Percentiles rank a stretch among this genome's conserved stretches.
Evolutionary conservation across 1,140 invertebrate genomes (phyloP).

Genomic region (Druon quercuslanigerum): DNA sequence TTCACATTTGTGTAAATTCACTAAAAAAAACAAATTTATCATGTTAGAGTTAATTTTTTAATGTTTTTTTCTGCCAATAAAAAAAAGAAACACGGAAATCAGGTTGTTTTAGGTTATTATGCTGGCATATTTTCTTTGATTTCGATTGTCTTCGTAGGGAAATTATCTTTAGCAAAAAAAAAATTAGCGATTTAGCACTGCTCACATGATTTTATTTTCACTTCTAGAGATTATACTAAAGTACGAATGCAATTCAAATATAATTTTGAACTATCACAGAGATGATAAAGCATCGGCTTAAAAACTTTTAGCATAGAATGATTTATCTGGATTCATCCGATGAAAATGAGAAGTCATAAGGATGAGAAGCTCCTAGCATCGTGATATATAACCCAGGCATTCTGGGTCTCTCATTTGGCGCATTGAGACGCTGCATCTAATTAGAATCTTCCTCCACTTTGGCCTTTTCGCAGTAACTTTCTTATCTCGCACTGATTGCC

Average conservation of each 20-base stretch:
- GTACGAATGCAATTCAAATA: not conserved
- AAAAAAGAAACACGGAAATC: too few species aligned
- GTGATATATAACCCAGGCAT: not conserved
- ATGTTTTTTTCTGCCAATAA: too few species aligned
- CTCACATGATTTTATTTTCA: too few species aligned
- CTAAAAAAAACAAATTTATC: too few species aligned
- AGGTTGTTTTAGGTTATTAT: too few species aligned
- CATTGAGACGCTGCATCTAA: conserved; percentile 44
- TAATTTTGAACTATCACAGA: not conserved
- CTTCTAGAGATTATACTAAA: not conserved
- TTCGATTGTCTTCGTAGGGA: too few species aligned
- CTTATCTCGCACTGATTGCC: conserved; percentile 23
- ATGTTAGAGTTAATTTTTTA: too few species aligned
- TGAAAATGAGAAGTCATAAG: conserved; percentile 14
- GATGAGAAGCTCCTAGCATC: conserved; percentile 16
- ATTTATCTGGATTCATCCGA: conserved; percentile 1
- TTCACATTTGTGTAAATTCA: too few species aligned
- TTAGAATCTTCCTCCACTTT: conserved; percentile 41
- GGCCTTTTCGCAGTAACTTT: conserved; percentile 32
- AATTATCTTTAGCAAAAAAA: too few species aligned
- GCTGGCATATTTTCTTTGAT: too few species aligned
- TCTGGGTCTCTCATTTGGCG: conserved; percentile 35
- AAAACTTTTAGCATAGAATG: conserved; percentile 2
- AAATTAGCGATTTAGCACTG: too few species aligned
- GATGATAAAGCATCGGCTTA: conserved; percentile 6